Evolutionary conservation across 2,888 invertebrate genomes (phyloP).

Genomic region (Lasioglossum zephyrum): DNA sequence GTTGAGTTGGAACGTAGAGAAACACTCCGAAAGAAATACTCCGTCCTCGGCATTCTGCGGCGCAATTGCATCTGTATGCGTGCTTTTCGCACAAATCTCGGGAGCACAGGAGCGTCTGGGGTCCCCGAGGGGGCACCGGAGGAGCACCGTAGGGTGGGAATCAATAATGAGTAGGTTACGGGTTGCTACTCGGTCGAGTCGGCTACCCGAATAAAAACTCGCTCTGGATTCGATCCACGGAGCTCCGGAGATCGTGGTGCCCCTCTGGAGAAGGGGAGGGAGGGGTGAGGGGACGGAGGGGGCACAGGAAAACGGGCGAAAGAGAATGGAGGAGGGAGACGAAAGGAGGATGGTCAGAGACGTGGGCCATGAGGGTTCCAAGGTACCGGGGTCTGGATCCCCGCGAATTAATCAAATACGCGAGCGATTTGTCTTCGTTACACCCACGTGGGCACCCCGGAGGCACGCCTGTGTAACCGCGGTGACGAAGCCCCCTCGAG

Average conservation of each 20-base stretch:
- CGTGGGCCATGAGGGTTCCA: conserved; percentile 36
- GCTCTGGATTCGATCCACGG: conserved; percentile 72
- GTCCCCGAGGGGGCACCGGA: conserved; percentile 50
- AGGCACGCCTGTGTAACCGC: conserved; percentile 71
- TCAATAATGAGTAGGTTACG: conserved; percentile 71
- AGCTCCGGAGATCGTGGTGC: conserved; percentile 41
- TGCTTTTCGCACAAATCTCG: neutral
- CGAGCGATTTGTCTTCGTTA: conserved; percentile 83
- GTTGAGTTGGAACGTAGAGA: too few relatives aligned
- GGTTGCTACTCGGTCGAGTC: conserved; percentile 50
- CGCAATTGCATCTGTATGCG: too few relatives aligned
- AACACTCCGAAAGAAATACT: too few relatives aligned
- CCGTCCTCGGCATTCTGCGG: too few relatives aligned
- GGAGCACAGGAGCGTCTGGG: neutral
- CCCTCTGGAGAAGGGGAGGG: neutral
- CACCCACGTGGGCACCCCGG: conserved; percentile 80
- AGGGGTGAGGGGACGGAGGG: conserved; percentile 11
- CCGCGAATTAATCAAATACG: conserved; percentile 79
- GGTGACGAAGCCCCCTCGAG: conserved; percentile 73
- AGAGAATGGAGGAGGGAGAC: conserved; percentile 5
- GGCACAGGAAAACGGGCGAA: conserved; percentile 31
- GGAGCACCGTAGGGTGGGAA: conserved; percentile 67
- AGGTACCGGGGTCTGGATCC: conserved; percentile 60
- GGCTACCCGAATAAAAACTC: conserved; percentile 65
- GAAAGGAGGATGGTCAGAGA: conserved; percentile 21